Evolutionary conservation across 2,888 invertebrate species (phyloP).

Genomic region (Drosophila anceps): DNA sequence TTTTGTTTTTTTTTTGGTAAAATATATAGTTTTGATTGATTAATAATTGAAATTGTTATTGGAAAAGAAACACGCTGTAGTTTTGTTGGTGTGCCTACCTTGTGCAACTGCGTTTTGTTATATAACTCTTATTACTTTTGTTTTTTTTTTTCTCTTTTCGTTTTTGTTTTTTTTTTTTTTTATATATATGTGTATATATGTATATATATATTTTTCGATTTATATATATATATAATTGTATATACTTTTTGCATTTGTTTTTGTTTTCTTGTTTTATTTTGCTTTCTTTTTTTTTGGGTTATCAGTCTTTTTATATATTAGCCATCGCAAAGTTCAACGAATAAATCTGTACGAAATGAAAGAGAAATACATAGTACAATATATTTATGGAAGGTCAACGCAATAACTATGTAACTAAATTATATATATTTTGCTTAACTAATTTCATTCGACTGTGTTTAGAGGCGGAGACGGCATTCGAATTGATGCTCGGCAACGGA

Average conservation of each 20-base stretch:
- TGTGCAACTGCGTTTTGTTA: constrained; percentile 84
- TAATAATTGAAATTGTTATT: constrained; percentile 77
- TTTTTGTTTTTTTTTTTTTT: constrained; percentile 46
- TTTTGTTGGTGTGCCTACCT: constrained; percentile 83
- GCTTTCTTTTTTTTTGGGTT: constrained; percentile 72
- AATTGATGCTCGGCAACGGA: constrained; percentile 34
- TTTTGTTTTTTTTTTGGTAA: constrained; percentile 1
- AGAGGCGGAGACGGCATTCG: constrained; percentile 6
- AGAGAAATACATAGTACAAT: constrained; percentile 81
- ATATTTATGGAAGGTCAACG: constrained; percentile 73
- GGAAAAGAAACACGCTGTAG: constrained; percentile 72
- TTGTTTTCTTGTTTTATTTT: constrained; percentile 57
- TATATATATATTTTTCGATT: constrained; percentile 37
- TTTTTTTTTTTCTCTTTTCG: constrained; percentile 36
- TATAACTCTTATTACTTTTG: constrained; percentile 74
- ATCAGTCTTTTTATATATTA: constrained; percentile 85
- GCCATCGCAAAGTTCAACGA: constrained; percentile 85
- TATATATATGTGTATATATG: constrained; percentile 51
- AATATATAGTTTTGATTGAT: constrained; percentile 46
- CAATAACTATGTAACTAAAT: constrained; percentile 61
- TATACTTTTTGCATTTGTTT: constrained; percentile 69
- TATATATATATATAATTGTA: constrained; percentile 66
- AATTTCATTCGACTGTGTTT: not conserved
- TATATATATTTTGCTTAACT: constrained; percentile 10
- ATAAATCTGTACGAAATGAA: constrained; percentile 84